Evolutionary conservation across 2,113 vertebrate genomes (phyloP).

Genomic region (Vulpes vulpes): DNA sequence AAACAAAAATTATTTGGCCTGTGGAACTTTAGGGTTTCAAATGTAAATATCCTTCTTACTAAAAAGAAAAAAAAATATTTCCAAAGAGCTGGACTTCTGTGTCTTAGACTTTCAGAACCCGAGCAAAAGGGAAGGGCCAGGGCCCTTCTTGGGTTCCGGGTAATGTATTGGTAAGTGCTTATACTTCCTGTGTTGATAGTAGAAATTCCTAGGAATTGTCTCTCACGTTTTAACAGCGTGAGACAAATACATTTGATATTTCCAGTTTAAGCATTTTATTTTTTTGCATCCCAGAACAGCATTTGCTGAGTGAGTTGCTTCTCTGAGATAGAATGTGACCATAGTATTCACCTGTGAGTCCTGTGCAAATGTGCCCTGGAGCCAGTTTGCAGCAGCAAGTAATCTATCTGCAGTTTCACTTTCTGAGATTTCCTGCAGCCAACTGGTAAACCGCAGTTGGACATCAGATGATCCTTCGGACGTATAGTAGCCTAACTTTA

Average conservation of each 20-base stretch:
- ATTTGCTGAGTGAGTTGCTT: neutral
- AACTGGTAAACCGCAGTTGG: rapidly evolving
- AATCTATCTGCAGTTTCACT: neutral
- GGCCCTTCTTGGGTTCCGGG: neutral
- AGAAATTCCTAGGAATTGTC: neutral
- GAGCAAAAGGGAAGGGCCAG: neutral
- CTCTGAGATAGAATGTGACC: neutral
- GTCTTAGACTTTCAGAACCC: neutral
- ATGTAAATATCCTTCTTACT: neutral
- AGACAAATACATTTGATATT: neutral
- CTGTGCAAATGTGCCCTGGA: neutral
- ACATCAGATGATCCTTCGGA: neutral
- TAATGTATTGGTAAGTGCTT: neutral
- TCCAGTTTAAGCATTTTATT: neutral
- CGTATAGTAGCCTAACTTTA: neutral
- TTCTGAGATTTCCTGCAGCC: neutral
- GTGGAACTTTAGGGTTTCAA: neutral
- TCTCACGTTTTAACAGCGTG: neutral
- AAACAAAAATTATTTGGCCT: neutral
- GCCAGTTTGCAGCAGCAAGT: neutral
- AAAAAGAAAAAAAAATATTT: constrained; percentile 27
- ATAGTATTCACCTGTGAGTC: neutral
- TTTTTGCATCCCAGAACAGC: neutral
- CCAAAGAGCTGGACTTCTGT: neutral
- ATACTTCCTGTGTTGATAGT: neutral